A percentile compares a stretch with the other conserved stretches of the same genome.
phyloP scores from a whole-genome alignment of 2,113 vertebrate species.

The Plecotus auritus region DNA sequence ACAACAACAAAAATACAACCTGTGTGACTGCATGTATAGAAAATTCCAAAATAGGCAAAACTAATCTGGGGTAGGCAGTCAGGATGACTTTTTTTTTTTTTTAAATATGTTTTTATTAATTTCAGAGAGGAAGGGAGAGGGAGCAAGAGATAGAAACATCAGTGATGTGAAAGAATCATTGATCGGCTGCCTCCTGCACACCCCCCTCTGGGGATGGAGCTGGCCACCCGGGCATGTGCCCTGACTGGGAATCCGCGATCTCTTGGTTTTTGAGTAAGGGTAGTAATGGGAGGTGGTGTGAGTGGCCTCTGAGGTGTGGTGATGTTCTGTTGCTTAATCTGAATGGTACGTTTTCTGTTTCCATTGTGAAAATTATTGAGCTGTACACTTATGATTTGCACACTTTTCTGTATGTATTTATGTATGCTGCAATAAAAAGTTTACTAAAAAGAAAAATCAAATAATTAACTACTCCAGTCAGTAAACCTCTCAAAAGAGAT shows the following conservation, averaged over 20 bases:
- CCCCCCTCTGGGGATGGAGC: too few species aligned
- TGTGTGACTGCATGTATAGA: neutral
- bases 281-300: neutral
- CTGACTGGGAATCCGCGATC: too few species aligned
- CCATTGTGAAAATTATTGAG: neutral
- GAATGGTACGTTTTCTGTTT: neutral
- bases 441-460: constrained; percentile 34
- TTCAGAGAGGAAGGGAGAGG: too few species aligned
- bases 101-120: too few species aligned
- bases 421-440: neutral
- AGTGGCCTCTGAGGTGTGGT: neutral
- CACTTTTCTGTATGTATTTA: neutral
- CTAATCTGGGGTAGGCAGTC: neutral
- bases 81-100: neutral
- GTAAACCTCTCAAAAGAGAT: constrained; percentile 39
- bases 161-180: too few species aligned
- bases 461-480: neutral
- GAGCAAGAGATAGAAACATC: too few species aligned
- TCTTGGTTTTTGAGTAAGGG: neutral
- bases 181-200: too few species aligned
- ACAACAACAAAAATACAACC: neutral
- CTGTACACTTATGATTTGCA: neutral
- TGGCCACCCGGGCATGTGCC: too few species aligned
- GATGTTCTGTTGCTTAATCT: neutral
- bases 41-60: neutral